Base-by-base conservation (phyloP, 1,140 invertebrate species). In the Catajapyx aquilonaris region DNA sequence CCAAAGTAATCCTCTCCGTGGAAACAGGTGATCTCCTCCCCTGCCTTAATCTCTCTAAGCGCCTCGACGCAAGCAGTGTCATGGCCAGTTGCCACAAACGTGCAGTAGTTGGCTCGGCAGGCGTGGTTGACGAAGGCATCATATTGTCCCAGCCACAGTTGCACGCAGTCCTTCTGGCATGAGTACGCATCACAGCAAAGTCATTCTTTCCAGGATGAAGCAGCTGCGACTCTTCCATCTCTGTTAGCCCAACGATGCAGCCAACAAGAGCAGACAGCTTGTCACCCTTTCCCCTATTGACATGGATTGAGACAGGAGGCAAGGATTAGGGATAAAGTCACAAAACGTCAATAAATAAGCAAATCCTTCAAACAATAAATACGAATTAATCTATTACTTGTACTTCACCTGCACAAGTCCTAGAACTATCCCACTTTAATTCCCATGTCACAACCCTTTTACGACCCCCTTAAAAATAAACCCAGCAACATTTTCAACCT, bases 1-100 rank as follows among this genome's bases (percentile, higher is more conserved):
- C 93, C 94, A 62, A 97, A 98, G 60, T 97, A 97, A 61, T 96
- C 88, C 60, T 93, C 86, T 5, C 93, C 94, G 64, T 98, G 98
- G 57, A 87, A 93, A 56, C 93, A 97, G 23, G 90, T 96, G 15
- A 99, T 93, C 61, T 99, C 94, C 59, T 97, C 91, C 9, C 87
- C 90, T 30, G 75, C 66, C 48, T 90, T 81, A 46, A 98, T 96
- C 51, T 96, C 87, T 38, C 88, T 64, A 33, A 97, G 58, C 3
- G 93, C 88, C 61, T 93, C 88, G n/a, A 97, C 86, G 61, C 88
- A 95, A 5, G 91, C 91, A 34, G 88, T 94, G 51, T 94, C 87
- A 43, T 87, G 66, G 32, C 90, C 93, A 32, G 88, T 95, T 9
- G 90, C 80, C 34, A 95, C 81, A 72, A 97, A 96, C 23, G 75